These are phyloP conservation scores for Hippolais icterina DNA, from an alignment of 2,113 vertebrate genomes.

Conservation along the genomic window DNA sequence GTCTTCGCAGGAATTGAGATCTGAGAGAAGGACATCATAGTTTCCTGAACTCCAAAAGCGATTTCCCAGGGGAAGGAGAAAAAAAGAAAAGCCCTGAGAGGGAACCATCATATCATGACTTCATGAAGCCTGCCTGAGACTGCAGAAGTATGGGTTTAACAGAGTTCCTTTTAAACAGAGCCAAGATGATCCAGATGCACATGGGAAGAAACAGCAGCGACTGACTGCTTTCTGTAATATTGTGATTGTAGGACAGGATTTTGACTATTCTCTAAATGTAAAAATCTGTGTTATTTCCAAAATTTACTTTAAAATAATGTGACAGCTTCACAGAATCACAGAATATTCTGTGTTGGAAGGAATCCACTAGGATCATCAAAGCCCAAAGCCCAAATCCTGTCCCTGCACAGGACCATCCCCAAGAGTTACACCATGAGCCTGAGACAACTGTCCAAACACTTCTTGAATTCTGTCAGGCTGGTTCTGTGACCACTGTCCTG, in stretches of 20 bases:
- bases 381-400: not conserved
- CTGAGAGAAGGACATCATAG: not conserved
- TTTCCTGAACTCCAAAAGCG: not conserved
- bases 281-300: not conserved
- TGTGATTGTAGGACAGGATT: not conserved
- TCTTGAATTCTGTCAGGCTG: not conserved
- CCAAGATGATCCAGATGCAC: not conserved
- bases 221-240: not conserved
- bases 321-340: not conserved
- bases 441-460: rapidly evolving
- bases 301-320: not conserved
- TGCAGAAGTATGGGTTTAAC: not conserved
- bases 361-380: not conserved
- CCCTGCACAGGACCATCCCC: not conserved
- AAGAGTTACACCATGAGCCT: not conserved
- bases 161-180: not conserved
- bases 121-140: not conserved
- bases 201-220: not conserved
- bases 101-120: not conserved
- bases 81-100: not conserved
- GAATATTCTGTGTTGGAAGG: not conserved
- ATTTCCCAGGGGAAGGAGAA: not conserved
- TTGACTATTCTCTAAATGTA: not conserved
- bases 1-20: not conserved
- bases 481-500: not conserved